Evolutionary conservation across 2,888 invertebrate genomes (phyloP), one percentile per base, ranked within the genome.

Genomic region (Rhamnusium bicolor): DNA sequence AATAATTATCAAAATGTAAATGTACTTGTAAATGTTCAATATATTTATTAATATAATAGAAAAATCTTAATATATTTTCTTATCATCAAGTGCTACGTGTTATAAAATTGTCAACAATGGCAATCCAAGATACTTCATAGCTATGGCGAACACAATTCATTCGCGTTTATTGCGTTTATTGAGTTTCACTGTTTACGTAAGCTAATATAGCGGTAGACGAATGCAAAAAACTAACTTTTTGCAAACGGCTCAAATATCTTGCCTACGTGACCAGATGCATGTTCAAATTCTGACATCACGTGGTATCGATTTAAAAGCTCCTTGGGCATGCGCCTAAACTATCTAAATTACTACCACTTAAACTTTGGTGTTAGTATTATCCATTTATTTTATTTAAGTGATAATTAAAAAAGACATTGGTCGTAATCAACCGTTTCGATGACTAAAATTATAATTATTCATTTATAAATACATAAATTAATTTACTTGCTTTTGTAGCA

Each of bases 231-330:
- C 27, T 29, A 8, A 54, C 46, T 71, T 74, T 68, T 66, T 58
- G 63, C 73, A 65, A 54, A 71, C 51, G 54, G 58, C 65, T 75
- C 71, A 71, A 69, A 62, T 70, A 46, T 74, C 72, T 19, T 62
- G 83, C 79, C 80, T 83, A 83, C 83, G 83, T 83, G 83, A 83
- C 81, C 68, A 71, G 63, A 65, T 56, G 78, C 82, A 82, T 79
- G 83, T 75, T 72, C 68, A 19, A 40, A 58, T 32, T 68, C 27
- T 68, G 5, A 16, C 21, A 56, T 71, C 74, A 76, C 76, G 72
- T 76, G 73, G 74, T 74, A 75, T 71, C 69, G 70, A 75, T 71
- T 66, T 40, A 47, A 67, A 71, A n/a, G 14, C 18, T 24, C 46
- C 56, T 2, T 27, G 58, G 58, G 63, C 69, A 54, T 62, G 62